Conservation (phyloP, 2,797 vertebrate species). For the Pseudochaenichthys georgianus region DNA sequence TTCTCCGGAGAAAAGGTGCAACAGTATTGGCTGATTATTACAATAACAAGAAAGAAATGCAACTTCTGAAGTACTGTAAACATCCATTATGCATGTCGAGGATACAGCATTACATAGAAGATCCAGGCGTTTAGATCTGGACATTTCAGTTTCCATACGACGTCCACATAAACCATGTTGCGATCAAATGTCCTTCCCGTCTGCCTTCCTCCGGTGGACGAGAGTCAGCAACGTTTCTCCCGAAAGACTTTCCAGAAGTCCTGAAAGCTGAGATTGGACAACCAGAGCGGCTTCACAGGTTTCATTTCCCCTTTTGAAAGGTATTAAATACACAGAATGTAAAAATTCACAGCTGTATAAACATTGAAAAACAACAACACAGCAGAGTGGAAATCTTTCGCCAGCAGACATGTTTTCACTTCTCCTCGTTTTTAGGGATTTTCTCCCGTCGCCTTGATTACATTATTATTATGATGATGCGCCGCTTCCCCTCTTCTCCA, state of each 20-base stretch:
- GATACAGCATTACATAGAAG: neutral
- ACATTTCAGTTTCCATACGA: conserved; percentile 31
- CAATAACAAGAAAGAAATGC: neutral
- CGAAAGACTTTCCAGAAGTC: conserved; percentile 35
- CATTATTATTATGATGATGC: too few species aligned
- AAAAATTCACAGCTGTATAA: conserved; percentile 68
- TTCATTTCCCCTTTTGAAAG: conserved; percentile 64
- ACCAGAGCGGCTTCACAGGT: too few species aligned
- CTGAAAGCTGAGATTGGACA: conserved; percentile 18
- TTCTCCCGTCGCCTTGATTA: conserved; percentile 12
- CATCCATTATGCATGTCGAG: neutral
- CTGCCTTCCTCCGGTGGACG: conserved; percentile 47
- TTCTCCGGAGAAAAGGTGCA: neutral
- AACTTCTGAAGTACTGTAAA: neutral
- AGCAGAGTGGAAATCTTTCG: conserved; percentile 33
- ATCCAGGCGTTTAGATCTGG: conserved; percentile 7
- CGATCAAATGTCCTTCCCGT: conserved; percentile 51
- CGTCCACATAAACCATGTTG: conserved; percentile 44
- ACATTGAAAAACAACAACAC: conserved; percentile 58
- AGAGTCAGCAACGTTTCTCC: conserved; percentile 67
- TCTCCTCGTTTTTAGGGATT: conserved; percentile 12
- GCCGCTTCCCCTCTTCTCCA: too few species aligned
- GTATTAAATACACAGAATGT: conserved; percentile 60
- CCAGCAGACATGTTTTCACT: conserved; percentile 38
- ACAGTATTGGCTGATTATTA: neutral